Evolutionary conservation across 2,797 vertebrate species (phyloP), one percentile per base, ranked within the genome.

Genomic region (Paramormyrops hopkinsi): DNA sequence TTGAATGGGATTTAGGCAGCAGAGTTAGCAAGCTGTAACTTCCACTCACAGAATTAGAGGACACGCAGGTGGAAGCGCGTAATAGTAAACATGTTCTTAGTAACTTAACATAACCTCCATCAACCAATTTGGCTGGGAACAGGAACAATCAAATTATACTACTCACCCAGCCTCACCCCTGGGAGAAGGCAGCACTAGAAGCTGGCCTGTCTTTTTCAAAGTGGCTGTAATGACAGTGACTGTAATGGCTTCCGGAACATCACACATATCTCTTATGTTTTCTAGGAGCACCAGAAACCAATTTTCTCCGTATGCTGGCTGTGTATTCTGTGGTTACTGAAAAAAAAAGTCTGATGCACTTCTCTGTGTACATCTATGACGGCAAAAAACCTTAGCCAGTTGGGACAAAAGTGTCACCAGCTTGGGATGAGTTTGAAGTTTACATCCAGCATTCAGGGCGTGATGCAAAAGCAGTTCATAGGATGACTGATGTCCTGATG

Each of bases 1-100:
- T 56, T 86, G 22, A 86, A 56, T 85, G 33, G 85, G 22, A 87
- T 44, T 87, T 41, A 87, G 86, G 8, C 11, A 87, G 53, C 84
- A 86, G 48, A 51, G 29, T 12, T 37, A 54, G 19, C 22, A 54
- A 86, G 51, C 51, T 51, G 48, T 59, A 86, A 50, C 14, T 86
- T 86, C 51, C 9, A 25, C 25, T 86, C 6, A 7, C 33, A 56
- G 44, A 53, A 56, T 53, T 48, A 86, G 51, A 56, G 1, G 17
- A 33, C 51, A 86, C 1, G 14, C 25, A 25, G 48, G 44, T 85
- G 48, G 8, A 85, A 50, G 11, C 12, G 1, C 22, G 1, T 17
- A 25, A 46, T 85, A 86, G 29, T 37, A 86, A 86, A 86, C 25
- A 86, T 86, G 29, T 54, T 37, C 48, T 86, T 56, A 86, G 50